Base-by-base conservation (phyloP, 1,140 invertebrate species). In the Cydia strobilella region DNA sequence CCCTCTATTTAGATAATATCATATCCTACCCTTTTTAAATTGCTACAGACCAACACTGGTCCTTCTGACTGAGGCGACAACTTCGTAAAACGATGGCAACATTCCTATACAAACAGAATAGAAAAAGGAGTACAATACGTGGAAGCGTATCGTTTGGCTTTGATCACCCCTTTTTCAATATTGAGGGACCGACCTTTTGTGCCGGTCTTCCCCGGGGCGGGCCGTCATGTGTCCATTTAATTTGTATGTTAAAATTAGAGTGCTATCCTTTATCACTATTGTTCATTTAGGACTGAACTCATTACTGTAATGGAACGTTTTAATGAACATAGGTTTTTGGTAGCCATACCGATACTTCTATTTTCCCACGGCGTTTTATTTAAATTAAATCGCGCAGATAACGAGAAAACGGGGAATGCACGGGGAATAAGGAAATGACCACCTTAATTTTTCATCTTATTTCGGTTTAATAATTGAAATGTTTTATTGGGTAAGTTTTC, bases 111-210 rank as follows among this genome's bases (percentile, higher is more conserved):
- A 90, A 89, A 89, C 85, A 85, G 82, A 86, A 88, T 84, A 84
- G 84, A 86, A 89, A 86, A 85, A 84, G 80, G 80, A 82, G 76
- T 83, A 84, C 87, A 85, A 85, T 88, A 84, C 87, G 86, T 84
- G 88, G 81, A 86, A 86, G 88, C 87, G 85, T 90, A 86, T 88
- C 54, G 62, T 74, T 66, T 20, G 83, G 85, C 90, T 91, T 91
- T 90, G 90, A 91, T 91, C 90, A 89, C 84, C 88, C 85, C 88
- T 85, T 90, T 89, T 89, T 89, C 90, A 89, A 90, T 91, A 90
- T 88, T 90, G 87, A 80, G 81, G 81, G 76, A 82, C 76, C 65
- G 76, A 62, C 82, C 85, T 87, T 91, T 90, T 91, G 87, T 90
- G 75, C 79, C 79, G 75, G 73, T 78, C 74, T 75, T 74, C 85